Evolutionary conservation across 2,888 invertebrate species (phyloP).

Genomic region (Brenthis hecate): DNA sequence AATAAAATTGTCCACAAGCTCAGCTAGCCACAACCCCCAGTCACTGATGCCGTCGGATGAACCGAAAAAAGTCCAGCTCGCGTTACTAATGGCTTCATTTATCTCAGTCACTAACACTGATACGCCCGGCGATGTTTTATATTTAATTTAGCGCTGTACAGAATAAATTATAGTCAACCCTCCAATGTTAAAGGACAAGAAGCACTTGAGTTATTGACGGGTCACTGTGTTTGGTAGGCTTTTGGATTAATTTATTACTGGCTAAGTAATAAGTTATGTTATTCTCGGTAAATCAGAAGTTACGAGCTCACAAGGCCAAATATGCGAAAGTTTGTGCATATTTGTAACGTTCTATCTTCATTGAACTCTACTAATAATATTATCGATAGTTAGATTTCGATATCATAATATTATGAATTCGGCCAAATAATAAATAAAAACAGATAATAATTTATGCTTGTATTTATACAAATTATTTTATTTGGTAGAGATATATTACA

Average conservation of each 20-base stretch:
- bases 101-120: conserved; percentile 82
- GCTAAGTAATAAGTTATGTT: conserved; percentile 76
- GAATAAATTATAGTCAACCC: conserved; percentile 79
- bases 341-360: conserved; percentile 32
- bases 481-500: too few species aligned
- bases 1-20: conserved; percentile 82
- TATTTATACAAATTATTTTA: too few species aligned
- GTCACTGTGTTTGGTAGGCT: conserved; percentile 71
- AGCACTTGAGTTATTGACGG: conserved; percentile 72
- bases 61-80: conserved; percentile 81
- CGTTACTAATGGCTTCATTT: conserved; percentile 83
- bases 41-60: conserved; percentile 75
- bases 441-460: too few species aligned
- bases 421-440: too few species aligned
- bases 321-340: conserved; percentile 45
- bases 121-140: conserved; percentile 82
- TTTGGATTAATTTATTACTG: conserved; percentile 74
- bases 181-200: conserved; percentile 70
- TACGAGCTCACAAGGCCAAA: conserved; percentile 55
- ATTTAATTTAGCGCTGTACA: conserved; percentile 79
- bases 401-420: too few species aligned
- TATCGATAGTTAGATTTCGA: neutral
- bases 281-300: conserved; percentile 54
- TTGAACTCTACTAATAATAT: conserved; percentile 6
- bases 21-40: conserved; percentile 70